A percentile compares a stretch with the other conserved stretches of the same genome.
phyloP scores from a whole-genome alignment of 2,888 invertebrate species.

The Gonocerus acuteangulatus region DNA sequence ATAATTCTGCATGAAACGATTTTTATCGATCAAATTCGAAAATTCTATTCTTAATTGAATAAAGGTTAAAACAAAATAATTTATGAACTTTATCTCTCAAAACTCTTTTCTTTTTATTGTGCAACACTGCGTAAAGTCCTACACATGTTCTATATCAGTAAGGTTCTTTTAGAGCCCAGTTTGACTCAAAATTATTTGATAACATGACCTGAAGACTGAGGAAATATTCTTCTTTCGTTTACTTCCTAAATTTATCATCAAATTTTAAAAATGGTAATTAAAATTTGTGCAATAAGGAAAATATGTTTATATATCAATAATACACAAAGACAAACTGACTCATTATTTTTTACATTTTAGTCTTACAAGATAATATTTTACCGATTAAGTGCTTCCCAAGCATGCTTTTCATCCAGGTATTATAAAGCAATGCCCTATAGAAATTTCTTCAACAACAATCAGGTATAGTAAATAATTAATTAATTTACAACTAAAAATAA shows the following conservation, averaged over 20 bases:
- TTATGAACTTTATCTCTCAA: no score
- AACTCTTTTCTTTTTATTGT: neutral
- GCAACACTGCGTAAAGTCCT: constrained; percentile 8
- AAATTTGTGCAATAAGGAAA: no score
- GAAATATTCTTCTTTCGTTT: neutral
- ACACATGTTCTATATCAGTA: constrained; percentile 15
- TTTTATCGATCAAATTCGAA: no score
- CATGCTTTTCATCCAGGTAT: neutral
- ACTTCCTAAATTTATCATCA: neutral
- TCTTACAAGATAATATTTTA: constrained; percentile 4
- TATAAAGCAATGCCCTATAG: neutral
- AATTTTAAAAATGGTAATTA: constrained; percentile 5
- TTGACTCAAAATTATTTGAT: neutral
- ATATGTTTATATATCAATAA: no score
- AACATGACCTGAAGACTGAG: constrained; percentile 4
- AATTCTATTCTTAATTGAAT: no score
- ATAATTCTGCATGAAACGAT: no score
- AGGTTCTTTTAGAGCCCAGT: neutral
- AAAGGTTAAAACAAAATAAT: no score
- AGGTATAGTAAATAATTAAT: no score
- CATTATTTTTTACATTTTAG: neutral
- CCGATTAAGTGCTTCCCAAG: neutral
- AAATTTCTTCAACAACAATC: neutral
- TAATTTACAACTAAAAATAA: no score
- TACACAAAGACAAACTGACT: no score